Percentiles rank a stretch among this genome's conserved stretches.
Evolutionary conservation across 2,888 invertebrate species (phyloP).

Genomic region (Tortricodes alternella): DNA sequence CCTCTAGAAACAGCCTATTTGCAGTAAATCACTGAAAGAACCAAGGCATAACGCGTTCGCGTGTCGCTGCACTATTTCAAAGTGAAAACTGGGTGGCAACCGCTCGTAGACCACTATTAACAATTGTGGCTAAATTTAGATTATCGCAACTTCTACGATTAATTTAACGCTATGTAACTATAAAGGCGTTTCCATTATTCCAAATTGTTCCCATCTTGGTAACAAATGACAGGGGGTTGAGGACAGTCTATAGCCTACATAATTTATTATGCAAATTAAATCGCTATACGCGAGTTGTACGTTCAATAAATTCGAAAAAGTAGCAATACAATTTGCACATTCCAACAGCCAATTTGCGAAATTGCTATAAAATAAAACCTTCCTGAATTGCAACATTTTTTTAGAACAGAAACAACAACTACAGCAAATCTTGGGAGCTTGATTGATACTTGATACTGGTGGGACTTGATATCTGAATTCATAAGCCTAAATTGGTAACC

Average conservation of each 20-base stretch:
- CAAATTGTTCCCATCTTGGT: not conserved
- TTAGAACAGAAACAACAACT: not conserved
- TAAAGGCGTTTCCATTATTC: not conserved
- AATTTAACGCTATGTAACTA: not conserved
- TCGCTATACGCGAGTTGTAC: not conserved
- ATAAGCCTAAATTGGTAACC: constrained; percentile 54
- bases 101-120: not conserved
- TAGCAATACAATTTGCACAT: not conserved
- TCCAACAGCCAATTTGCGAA: not conserved
- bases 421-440: constrained; percentile 40
- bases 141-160: not conserved
- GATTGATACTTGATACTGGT: constrained; percentile 44
- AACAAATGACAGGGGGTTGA: not conserved
- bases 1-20: constrained; percentile 49
- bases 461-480: constrained; percentile 36
- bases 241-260: not conserved
- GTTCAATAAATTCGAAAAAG: not conserved
- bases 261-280: not conserved
- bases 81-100: constrained; percentile 12
- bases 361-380: constrained; percentile 1
- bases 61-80: constrained; percentile 19
- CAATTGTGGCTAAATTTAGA: not conserved
- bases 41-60: constrained; percentile 2
- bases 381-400: constrained; percentile 1
- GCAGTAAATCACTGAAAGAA: constrained; percentile 52